Percentiles rank a stretch among this genome's conserved stretches.
phyloP scores from a whole-genome alignment of 2,797 vertebrate genomes.

The Parauchenoglanis punctatus region DNA sequence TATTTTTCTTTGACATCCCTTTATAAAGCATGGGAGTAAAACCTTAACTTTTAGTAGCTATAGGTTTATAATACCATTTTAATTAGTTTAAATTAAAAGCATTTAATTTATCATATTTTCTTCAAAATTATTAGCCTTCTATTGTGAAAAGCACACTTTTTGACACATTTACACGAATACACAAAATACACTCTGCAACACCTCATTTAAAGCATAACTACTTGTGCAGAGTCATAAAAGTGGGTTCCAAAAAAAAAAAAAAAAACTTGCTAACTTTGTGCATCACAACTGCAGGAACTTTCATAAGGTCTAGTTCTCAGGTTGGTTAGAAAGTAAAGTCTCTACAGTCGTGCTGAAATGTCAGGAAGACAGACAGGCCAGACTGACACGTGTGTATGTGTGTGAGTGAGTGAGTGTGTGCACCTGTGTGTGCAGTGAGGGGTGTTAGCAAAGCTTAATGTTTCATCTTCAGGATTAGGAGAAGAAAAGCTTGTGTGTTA shows the following conservation, averaged over 20 bases:
- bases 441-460: conserved; percentile 34
- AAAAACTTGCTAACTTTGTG: neutral
- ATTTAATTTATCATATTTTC: no score
- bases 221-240: neutral
- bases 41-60: neutral
- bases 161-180: neutral
- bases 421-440: conserved; percentile 9
- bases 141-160: neutral
- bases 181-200: neutral
- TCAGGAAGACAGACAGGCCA: conserved; percentile 4
- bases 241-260: neutral
- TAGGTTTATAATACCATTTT: no score
- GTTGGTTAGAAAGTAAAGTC: neutral
- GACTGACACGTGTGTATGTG: neutral
- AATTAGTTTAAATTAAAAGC: no score
- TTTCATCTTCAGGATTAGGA: conserved; percentile 50
- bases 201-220: neutral
- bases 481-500: conserved; percentile 42
- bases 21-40: neutral
- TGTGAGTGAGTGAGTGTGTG: neutral
- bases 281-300: neutral
- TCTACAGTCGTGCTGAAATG: neutral
- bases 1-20: neutral
- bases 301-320: neutral
- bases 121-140: neutral